Evolutionary conservation across 2,113 vertebrate genomes (phyloP).

Genomic region (Perognathus longimembris): DNA sequence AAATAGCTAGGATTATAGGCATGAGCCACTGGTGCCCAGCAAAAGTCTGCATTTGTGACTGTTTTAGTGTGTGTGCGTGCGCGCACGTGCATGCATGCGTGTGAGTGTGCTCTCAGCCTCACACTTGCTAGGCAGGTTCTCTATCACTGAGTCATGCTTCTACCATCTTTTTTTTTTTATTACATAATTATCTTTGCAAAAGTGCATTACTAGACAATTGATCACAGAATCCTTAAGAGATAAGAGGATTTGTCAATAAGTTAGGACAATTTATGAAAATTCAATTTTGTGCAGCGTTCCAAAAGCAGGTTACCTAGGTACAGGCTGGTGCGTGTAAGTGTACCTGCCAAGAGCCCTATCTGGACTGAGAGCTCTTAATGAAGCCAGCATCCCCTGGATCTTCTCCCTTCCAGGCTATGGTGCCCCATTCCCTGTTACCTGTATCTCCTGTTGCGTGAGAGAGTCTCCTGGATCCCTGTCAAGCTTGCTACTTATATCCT

Average conservation of each 20-base stretch:
- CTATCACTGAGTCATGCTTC: too few relatives aligned
- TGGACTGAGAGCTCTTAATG: background rate
- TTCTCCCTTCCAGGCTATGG: background rate
- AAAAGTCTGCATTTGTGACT: too few relatives aligned
- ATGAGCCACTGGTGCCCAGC: too few relatives aligned
- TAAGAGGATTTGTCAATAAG: background rate
- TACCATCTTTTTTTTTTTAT: too few relatives aligned
- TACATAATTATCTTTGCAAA: background rate
- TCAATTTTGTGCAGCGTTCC: background rate
- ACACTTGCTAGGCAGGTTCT: too few relatives aligned
- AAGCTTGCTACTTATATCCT: conserved; percentile 85
- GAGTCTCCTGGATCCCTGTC: conserved; percentile 74
- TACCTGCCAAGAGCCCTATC: background rate
- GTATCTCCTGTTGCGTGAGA: conserved; percentile 59
- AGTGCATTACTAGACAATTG: background rate
- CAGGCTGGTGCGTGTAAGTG: background rate
- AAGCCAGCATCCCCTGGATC: background rate
- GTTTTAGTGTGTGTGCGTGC: too few relatives aligned
- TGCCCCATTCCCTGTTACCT: conserved; percentile 61
- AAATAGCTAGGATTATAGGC: too few relatives aligned
- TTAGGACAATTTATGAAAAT: background rate
- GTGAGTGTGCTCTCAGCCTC: too few relatives aligned
- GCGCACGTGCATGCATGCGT: too few relatives aligned
- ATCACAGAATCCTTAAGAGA: background rate
- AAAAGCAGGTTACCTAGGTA: background rate